Base-by-base conservation (phyloP, 2,888 invertebrate genomes). In the Tribolium freemani region DNA sequence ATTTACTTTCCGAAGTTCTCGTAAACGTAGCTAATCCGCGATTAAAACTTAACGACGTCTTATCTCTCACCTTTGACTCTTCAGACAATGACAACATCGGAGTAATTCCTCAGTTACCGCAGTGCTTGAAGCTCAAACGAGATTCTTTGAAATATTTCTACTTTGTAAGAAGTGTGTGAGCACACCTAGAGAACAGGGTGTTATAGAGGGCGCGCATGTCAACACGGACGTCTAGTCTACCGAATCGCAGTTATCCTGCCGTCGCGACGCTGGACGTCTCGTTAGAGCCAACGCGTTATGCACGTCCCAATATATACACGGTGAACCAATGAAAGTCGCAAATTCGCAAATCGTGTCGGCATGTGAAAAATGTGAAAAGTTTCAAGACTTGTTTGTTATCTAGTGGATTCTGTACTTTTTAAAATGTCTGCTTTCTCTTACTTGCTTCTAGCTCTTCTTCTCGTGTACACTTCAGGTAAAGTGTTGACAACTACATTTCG, bases 201-300 rank as follows among this genome's bases (percentile, higher is more conserved):
- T 72, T 75, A 61, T 61, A 72, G 73, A 74, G 71, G 73, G 77
- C 76, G 80, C 80, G 80, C 80, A 79, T 76, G 80, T 77, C 79
- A 71, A 68, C 70, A 67, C 66, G 45, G 60, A 60, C 74, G 74
- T 77, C 74, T 72, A 70, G 77, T 69, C 78, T 44, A 71, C 77
- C 21, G 72, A 73, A 76, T 77, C 75, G 75, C 79, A 80, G 80
- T 80, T 74, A 77, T 76, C 74, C 72, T 69, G 69, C 69, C 78
- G 80, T 78, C 80, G 78, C 76, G 79, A 67, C 73, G 78, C 72
- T 54, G 77, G 69, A 38, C 78, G 79, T 78, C 76, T 78, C 80
- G 77, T 69, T 75, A 31, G 26, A 38, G 58, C 38, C 10, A 16
- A 16, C 63, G 31, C 57, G 60, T 68, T 51, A 56, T 63, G 63